Conservation (phyloP, 1,140 invertebrate species). For the Drosophila orosa region DNA sequence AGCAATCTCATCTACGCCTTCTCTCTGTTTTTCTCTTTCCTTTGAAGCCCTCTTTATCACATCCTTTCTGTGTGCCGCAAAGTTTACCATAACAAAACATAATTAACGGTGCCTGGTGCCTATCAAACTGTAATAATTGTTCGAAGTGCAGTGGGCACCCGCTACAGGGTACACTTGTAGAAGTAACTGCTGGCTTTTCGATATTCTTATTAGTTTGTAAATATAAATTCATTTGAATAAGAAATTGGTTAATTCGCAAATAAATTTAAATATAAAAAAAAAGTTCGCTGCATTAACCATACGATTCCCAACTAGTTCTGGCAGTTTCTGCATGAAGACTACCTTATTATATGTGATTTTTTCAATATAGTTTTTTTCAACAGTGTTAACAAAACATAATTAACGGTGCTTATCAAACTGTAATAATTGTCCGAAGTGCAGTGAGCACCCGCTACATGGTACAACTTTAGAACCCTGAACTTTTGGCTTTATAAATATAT, state of each 20-base stretch:
- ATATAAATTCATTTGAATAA: background rate
- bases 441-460: background rate
- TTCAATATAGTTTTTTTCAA: too few relatives aligned
- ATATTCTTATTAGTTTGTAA: background rate
- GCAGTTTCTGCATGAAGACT: background rate
- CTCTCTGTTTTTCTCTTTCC: background rate
- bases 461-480: background rate
- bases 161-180: background rate
- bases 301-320: background rate
- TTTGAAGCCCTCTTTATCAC: conserved; percentile 1
- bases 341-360: too few relatives aligned
- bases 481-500: background rate
- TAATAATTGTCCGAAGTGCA: conserved; percentile 1
- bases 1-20: background rate
- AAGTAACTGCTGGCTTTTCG: background rate
- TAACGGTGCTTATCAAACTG: conserved; percentile 12
- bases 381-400: conserved; percentile 13
- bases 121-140: conserved; percentile 13
- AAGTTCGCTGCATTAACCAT: background rate
- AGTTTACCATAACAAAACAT: conserved; percentile 18
- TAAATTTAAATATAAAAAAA: too few relatives aligned
- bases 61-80: conserved; percentile 6
- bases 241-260: background rate
- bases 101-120: conserved; percentile 4
- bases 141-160: background rate